Percentiles rank a stretch among this genome's conserved stretches.
phyloP scores from a whole-genome alignment of 2,797 vertebrate species.

The Mallotus villosus region DNA sequence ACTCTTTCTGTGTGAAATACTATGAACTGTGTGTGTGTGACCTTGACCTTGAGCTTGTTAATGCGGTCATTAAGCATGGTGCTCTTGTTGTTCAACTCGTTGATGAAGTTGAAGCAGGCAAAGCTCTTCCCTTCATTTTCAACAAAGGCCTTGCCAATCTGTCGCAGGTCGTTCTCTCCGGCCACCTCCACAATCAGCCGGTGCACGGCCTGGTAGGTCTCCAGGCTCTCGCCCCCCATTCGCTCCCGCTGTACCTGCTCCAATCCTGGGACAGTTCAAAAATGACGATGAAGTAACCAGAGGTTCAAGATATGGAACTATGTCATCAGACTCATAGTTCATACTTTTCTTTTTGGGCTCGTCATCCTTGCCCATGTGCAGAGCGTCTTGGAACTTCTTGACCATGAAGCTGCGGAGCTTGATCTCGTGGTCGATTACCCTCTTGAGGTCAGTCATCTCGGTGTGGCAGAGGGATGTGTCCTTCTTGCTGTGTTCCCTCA shows the following conservation, averaged over 20 bases:
- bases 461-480: conserved; percentile 55
- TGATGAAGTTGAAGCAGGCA: conserved; percentile 52
- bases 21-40: not conserved
- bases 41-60: conserved; percentile 60
- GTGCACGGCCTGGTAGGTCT: conserved; percentile 59
- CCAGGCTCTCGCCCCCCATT: conserved; percentile 45
- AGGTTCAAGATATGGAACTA: not conserved
- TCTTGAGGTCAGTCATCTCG: conserved; percentile 57
- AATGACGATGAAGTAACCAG: not conserved
- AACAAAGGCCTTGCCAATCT: conserved; percentile 39
- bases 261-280: conserved; percentile 3
- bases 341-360: conserved; percentile 20
- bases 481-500: conserved; percentile 40
- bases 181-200: conserved; percentile 58
- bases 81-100: conserved; percentile 53
- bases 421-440: conserved; percentile 62
- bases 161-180: conserved; percentile 10
- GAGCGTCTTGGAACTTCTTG: conserved; percentile 58
- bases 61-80: conserved; percentile 54
- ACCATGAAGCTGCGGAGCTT: conserved; percentile 62
- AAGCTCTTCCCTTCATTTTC: conserved; percentile 66
- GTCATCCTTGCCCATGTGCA: not conserved
- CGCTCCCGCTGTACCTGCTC: conserved; percentile 18
- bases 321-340: not conserved
- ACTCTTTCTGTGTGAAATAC: not conserved